A percentile compares a stretch with the other conserved stretches of the same genome.
Conservation (phyloP, 2,797 vertebrate genomes). For the Dendrocincla fuliginosa region DNA sequence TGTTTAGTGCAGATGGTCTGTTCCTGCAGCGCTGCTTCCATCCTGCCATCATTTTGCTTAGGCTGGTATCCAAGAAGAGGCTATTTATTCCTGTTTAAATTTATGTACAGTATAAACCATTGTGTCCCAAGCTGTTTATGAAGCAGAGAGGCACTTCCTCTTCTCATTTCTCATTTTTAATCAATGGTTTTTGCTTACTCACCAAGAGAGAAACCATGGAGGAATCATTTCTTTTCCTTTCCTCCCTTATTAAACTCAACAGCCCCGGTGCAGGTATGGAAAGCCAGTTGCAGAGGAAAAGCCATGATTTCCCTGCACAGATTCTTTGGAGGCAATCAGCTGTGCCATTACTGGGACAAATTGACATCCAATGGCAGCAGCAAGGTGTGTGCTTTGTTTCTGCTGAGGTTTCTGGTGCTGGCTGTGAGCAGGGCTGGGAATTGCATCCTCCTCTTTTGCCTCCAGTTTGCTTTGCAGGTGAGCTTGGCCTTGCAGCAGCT, state of each 20-base stretch:
- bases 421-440: neutral
- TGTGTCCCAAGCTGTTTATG: slow-evolving; percentile 35
- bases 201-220: neutral
- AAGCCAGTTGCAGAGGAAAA: neutral
- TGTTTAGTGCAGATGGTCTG: rapidly evolving
- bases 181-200: slow-evolving; percentile 46
- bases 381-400: neutral
- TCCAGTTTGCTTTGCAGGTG: rapidly evolving
- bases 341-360: rapidly evolving
- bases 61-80: neutral
- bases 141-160: slow-evolving; percentile 32
- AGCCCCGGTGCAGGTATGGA: neutral
- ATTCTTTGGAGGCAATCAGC: neutral
- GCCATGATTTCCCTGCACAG: rapidly evolving
- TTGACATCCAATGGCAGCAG: neutral
- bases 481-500: neutral
- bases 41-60: neutral
- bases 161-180: slow-evolving; percentile 45
- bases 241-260: neutral
- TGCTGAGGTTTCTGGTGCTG: neutral
- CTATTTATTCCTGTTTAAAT: slow-evolving; percentile 17
- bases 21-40: neutral
- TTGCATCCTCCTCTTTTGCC: neutral
- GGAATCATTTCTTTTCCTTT: neutral
- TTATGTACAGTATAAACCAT: slow-evolving; percentile 18